Evolutionary conservation across 2,888 invertebrate genomes (phyloP).

Genomic region (Rambutsinella grinnellia): DNA sequence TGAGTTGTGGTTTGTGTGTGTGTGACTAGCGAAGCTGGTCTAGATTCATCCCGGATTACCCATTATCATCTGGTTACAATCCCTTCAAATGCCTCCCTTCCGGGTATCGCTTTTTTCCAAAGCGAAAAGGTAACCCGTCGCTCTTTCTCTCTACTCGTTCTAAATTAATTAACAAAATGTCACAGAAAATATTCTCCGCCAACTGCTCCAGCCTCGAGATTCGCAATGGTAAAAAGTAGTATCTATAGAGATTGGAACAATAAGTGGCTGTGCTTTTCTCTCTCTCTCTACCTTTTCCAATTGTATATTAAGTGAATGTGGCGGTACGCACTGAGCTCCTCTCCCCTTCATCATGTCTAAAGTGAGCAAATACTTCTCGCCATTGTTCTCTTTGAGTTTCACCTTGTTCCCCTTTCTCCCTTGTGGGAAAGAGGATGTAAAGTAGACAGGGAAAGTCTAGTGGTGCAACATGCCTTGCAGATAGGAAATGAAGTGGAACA

Average conservation of each 20-base stretch:
- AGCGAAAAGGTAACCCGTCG: background rate
- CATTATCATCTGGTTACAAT: background rate
- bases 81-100: background rate
- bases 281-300: too few species aligned
- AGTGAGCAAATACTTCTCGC: constrained; percentile 33
- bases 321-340: too few species aligned
- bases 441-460: background rate
- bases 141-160: constrained; percentile 19
- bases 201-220: too few species aligned
- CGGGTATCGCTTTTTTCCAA: background rate
- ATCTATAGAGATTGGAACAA: background rate
- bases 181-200: constrained; percentile 29
- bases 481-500: constrained; percentile 16
- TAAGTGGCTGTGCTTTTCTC: background rate
- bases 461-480: constrained; percentile 31
- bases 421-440: background rate
- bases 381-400: constrained; percentile 22
- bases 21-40: too few species aligned
- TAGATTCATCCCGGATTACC: background rate
- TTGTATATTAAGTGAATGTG: too few species aligned
- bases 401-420: constrained; percentile 9
- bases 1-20: too few species aligned
- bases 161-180: constrained; percentile 53
- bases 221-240: background rate
- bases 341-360: too few species aligned